A percentile compares a stretch with the other conserved stretches of the same genome.
Conservation (phyloP, 2,113 vertebrate species). For the Phasianus colchicus region DNA sequence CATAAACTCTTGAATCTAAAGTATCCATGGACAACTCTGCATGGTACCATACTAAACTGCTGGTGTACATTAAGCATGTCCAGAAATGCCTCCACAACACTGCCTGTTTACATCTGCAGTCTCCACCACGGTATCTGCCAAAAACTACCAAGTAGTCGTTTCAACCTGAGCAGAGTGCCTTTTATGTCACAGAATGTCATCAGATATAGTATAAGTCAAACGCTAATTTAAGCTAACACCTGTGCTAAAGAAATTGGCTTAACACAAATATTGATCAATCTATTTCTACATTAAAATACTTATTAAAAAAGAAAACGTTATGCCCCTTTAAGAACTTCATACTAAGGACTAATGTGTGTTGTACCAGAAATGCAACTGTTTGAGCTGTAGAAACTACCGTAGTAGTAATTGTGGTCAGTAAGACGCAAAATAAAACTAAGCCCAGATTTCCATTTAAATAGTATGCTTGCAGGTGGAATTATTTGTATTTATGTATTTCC, state of each 20-base stretch:
- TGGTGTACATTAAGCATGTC: neutral
- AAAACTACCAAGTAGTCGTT: neutral
- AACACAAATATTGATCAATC: neutral
- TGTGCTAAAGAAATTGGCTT: neutral
- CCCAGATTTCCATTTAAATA: constrained; percentile 77
- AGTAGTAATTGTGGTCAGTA: constrained; percentile 6
- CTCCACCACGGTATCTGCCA: neutral
- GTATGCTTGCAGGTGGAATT: constrained; percentile 60
- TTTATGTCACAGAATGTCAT: neutral
- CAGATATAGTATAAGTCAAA: neutral
- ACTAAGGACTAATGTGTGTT: neutral
- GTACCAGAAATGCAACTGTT: neutral
- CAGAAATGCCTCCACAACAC: neutral
- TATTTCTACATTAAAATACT: neutral
- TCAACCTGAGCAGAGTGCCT: neutral
- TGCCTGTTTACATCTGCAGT: neutral
- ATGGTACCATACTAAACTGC: neutral
- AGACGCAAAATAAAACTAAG: constrained; percentile 53
- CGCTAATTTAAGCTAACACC: neutral
- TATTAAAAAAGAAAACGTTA: neutral
- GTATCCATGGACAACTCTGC: accelerated
- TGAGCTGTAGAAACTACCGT: neutral
- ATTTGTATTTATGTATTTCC: constrained; percentile 60
- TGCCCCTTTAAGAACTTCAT: neutral
- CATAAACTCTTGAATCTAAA: neutral